A percentile compares a stretch with the other conserved stretches of the same genome.
Evolutionary conservation across 2,113 vertebrate species (phyloP).

Genomic region (Chrysochloris asiatica): DNA sequence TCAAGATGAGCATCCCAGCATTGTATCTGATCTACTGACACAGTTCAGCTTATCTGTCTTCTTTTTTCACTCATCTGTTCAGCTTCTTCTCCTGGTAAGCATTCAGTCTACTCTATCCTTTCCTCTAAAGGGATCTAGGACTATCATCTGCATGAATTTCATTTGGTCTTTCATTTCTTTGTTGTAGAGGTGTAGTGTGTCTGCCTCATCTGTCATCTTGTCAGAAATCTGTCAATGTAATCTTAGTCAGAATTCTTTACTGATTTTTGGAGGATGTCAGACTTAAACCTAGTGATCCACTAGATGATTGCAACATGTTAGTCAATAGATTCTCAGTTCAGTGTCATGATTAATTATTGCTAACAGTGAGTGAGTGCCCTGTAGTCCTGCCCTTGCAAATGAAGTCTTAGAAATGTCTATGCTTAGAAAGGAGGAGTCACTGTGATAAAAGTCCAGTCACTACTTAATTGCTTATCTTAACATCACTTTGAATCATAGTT

Average conservation of each 20-base stretch:
- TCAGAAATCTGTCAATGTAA: not conserved
- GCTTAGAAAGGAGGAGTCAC: not conserved
- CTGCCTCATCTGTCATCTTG: no score
- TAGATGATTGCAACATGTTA: not conserved
- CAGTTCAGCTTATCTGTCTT: no score
- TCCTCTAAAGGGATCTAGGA: no score
- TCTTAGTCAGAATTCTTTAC: not conserved
- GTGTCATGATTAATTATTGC: not conserved
- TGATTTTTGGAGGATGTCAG: not conserved
- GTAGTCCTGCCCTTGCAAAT: not conserved
- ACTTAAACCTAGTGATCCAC: not conserved
- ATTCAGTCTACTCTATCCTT: no score
- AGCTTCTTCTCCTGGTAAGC: no score
- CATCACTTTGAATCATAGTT: not conserved
- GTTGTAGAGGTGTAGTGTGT: no score
- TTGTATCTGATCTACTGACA: no score
- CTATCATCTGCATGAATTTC: no score
- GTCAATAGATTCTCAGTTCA: not conserved
- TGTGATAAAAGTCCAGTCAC: not conserved
- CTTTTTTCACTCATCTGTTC: no score
- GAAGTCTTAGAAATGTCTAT: conserved; percentile 25
- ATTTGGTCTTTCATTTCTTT: no score
- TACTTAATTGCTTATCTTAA: conserved; percentile 18
- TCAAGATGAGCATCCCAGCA: no score
- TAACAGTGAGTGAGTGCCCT: not conserved